Conservation (phyloP, 2,888 invertebrate genomes). For the Beris morrisii region DNA sequence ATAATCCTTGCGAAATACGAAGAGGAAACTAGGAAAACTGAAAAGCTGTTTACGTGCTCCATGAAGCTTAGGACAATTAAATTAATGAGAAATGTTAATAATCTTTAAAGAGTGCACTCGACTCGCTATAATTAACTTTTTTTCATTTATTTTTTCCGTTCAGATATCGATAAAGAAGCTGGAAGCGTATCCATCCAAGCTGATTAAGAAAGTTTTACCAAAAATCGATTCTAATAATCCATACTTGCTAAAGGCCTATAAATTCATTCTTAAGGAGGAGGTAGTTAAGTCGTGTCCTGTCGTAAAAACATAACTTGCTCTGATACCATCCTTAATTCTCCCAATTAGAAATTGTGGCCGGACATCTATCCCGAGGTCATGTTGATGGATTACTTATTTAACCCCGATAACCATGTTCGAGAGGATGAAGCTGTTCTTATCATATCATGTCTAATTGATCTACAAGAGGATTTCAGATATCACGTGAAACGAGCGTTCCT, state of each 20-base stretch:
- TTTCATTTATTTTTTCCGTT: neutral
- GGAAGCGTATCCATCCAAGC: constrained; percentile 43
- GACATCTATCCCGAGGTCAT: constrained; percentile 53
- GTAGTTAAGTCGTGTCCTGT: constrained; percentile 43
- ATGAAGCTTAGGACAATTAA: constrained; percentile 51
- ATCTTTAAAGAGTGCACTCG: constrained; percentile 31
- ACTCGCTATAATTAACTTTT: neutral
- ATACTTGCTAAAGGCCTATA: constrained; percentile 48
- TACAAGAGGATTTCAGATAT: constrained; percentile 56
- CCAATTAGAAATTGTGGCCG: constrained; percentile 52
- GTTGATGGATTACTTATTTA: constrained; percentile 56
- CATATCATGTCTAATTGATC: constrained; percentile 53
- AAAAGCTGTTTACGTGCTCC: constrained; percentile 46
- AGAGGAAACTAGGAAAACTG: constrained; percentile 40
- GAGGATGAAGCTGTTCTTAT: constrained; percentile 51
- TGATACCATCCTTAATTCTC: constrained; percentile 22
- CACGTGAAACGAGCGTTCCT: constrained; percentile 53
- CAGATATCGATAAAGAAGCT: constrained; percentile 50
- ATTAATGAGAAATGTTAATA: constrained; percentile 50
- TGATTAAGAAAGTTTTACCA: constrained; percentile 51
- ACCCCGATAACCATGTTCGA: constrained; percentile 43
- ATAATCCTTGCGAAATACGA: constrained; percentile 45
- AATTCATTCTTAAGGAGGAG: constrained; percentile 52
- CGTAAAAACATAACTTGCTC: constrained; percentile 4
- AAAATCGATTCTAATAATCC: constrained; percentile 47